phyloP scores from a whole-genome alignment of 2,113 vertebrate species.

The Choloepus hoffmanni region DNA sequence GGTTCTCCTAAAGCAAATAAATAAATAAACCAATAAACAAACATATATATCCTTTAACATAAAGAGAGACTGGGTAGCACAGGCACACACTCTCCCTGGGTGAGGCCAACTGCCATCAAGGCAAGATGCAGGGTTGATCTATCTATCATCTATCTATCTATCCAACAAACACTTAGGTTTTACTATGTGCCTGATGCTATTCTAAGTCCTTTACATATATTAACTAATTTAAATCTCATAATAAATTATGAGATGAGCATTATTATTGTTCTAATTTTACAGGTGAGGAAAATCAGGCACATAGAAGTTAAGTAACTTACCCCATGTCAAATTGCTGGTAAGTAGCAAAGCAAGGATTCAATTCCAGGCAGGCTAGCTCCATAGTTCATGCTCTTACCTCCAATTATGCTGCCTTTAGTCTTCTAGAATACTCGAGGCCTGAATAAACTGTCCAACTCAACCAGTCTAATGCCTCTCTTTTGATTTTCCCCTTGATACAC shows the following conservation, averaged over 20 bases:
- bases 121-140: neutral
- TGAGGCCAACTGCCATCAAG: conserved; percentile 5
- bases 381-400: neutral
- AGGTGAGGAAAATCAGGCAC: conserved; percentile 47
- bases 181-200: neutral
- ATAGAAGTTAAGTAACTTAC: neutral
- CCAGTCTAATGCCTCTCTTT: neutral
- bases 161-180: neutral
- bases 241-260: neutral
- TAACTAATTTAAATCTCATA: conserved; percentile 17
- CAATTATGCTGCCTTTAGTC: conserved; percentile 1
- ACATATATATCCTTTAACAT: conserved; percentile 1
- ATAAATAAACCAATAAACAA: conserved; percentile 3
- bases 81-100: conserved; percentile 31
- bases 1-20: conserved; percentile 7
- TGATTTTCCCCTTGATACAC: neutral
- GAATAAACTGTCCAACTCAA: neutral
- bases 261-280: neutral
- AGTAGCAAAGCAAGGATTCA: neutral
- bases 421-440: conserved; percentile 8
- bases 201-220: conserved; percentile 35
- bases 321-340: neutral
- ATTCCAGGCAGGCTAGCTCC: neutral
- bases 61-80: neutral
- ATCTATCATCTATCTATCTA: neutral